These are phyloP conservation scores for Tolypeutes matacus DNA, from an alignment of 2,797 vertebrate genomes.

Conservation along the genomic window DNA sequence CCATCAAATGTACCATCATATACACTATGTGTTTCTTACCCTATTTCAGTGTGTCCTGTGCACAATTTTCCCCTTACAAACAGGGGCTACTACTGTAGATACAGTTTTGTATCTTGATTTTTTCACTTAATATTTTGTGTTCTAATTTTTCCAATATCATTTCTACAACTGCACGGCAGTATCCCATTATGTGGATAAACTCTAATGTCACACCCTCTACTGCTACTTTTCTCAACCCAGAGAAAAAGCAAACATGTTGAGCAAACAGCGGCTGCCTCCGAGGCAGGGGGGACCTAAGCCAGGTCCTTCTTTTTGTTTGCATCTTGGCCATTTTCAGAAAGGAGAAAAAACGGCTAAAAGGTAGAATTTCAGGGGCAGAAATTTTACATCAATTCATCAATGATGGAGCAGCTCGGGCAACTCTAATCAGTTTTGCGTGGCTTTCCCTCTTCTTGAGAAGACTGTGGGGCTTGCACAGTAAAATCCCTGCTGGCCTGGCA, in stretches of 20 bases:
- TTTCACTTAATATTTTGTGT: neutral
- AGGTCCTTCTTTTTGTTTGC: neutral
- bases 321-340: neutral
- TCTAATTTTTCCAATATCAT: neutral
- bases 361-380: neutral
- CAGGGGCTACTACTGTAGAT: neutral
- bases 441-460: neutral
- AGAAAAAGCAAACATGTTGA: neutral
- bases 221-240: neutral
- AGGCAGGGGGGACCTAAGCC: neutral
- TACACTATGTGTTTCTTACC: too few relatives aligned
- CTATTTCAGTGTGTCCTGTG: neutral
- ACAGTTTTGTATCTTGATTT: neutral
- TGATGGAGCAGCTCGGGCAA: fast-evolving
- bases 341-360: neutral
- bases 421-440: neutral
- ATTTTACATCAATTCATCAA: neutral
- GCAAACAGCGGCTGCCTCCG: too few relatives aligned
- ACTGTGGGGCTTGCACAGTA: fast-evolving
- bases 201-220: neutral
- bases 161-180: neutral
- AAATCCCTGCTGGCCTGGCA: fast-evolving
- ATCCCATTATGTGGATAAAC: neutral
- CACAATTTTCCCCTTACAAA: neutral
- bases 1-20: too few relatives aligned